A percentile compares a stretch with the other conserved stretches of the same genome.
Conservation (phyloP, 2,113 vertebrate species). For the Panurus biarmicus region DNA sequence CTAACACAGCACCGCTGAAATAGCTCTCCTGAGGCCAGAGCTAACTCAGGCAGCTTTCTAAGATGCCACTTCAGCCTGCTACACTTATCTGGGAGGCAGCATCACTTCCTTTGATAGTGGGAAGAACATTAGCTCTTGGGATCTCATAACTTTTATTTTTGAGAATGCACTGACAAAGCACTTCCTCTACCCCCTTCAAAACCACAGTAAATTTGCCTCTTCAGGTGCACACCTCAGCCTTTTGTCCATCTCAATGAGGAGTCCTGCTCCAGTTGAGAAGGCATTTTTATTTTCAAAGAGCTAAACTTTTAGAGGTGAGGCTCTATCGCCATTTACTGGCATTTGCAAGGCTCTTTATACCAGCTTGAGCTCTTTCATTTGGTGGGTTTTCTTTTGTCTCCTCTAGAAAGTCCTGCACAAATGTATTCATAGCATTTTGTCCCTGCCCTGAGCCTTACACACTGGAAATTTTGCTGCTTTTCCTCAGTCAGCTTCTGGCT, state of each 20-base stretch:
- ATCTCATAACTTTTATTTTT: not conserved
- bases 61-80: not conserved
- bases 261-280: not conserved
- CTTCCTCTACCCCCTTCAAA: not conserved
- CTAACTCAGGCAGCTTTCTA: not conserved
- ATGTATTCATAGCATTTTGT: not conserved
- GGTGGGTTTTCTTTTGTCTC: not conserved
- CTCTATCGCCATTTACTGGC: rapidly evolving
- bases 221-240: not conserved
- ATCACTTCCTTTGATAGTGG: not conserved
- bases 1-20: not conserved
- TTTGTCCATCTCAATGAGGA: not conserved
- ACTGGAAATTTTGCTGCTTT: not conserved
- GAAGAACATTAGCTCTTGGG: not conserved
- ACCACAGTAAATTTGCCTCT: not conserved
- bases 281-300: not conserved
- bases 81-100: not conserved
- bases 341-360: not conserved
- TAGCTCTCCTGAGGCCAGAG: not conserved
- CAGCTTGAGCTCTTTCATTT: not conserved
- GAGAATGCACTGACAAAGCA: not conserved
- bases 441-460: not conserved
- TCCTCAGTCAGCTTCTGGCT: not conserved
- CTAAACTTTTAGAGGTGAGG: not conserved
- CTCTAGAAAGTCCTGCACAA: not conserved